Evolutionary conservation across 2,113 vertebrate species (phyloP).

Genomic region (Istiophorus platypterus): DNA sequence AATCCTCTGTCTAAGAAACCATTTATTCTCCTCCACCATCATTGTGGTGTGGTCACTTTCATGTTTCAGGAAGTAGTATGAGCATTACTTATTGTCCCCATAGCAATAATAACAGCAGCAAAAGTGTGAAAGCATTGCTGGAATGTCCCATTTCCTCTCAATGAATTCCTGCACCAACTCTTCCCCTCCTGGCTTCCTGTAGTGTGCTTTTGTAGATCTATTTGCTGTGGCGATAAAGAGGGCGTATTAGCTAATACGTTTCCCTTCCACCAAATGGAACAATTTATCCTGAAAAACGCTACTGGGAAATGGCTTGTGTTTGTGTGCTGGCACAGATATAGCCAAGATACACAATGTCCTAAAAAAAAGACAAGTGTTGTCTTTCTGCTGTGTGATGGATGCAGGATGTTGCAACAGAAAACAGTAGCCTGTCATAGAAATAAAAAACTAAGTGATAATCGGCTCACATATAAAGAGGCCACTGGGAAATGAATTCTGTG

Average conservation of each 20-base stretch:
- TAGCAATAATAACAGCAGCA: slow-evolving; percentile 73
- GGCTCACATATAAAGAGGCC: slow-evolving; percentile 43
- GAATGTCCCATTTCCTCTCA: slow-evolving; percentile 81
- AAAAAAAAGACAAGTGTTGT: slow-evolving; percentile 22
- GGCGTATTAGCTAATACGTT: slow-evolving; percentile 67
- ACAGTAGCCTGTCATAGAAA: slow-evolving; percentile 58
- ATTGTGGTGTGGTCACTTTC: slow-evolving; percentile 62
- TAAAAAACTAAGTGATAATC: slow-evolving; percentile 46
- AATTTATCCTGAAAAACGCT: slow-evolving; percentile 49
- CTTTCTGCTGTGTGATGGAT: slow-evolving; percentile 46
- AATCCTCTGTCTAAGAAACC: slow-evolving; percentile 67
- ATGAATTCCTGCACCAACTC: slow-evolving; percentile 71
- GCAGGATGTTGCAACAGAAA: slow-evolving; percentile 49
- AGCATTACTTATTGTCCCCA: slow-evolving; percentile 66
- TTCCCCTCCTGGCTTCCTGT: slow-evolving; percentile 72
- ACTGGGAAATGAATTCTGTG: slow-evolving; percentile 58
- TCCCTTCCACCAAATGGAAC: slow-evolving; percentile 68
- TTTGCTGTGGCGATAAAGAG: slow-evolving; percentile 73
- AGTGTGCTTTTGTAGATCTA: slow-evolving; percentile 70
- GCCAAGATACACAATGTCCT: slow-evolving; percentile 52
- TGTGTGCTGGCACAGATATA: slow-evolving; percentile 38
- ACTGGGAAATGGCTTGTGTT: slow-evolving; percentile 37
- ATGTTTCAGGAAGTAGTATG: slow-evolving; percentile 78
- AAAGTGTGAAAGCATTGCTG: slow-evolving; percentile 78
- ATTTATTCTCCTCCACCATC: slow-evolving; percentile 19